phyloP scores from a whole-genome alignment of 2,113 vertebrate genomes.

The Ursus arctos region DNA sequence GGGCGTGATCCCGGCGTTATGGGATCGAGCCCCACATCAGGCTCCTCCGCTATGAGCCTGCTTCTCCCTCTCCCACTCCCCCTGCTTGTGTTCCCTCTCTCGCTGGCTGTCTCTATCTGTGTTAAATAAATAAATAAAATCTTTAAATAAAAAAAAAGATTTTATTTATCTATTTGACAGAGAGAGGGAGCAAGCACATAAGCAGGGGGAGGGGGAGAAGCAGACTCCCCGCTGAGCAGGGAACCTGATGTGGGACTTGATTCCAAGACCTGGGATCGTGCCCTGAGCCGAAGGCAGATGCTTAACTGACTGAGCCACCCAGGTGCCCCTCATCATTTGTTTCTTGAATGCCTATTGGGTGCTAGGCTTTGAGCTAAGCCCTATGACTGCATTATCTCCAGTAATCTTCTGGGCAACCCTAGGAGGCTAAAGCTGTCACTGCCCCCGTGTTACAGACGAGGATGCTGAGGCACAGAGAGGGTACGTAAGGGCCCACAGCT shows the following conservation, averaged over 20 bases:
- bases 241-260: neutral
- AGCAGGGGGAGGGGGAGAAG: neutral
- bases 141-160: neutral
- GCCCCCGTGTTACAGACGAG: conserved; percentile 26
- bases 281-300: neutral
- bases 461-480: neutral
- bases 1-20: too few relatives aligned
- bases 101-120: too few relatives aligned
- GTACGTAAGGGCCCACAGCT: neutral
- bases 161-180: neutral
- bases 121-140: too few relatives aligned
- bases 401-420: neutral
- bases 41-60: too few relatives aligned
- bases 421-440: neutral
- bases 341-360: neutral
- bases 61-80: too few relatives aligned
- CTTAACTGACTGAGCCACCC: neutral
- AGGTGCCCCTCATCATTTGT: neutral
- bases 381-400: neutral
- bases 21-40: too few relatives aligned
- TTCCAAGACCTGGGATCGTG: neutral
- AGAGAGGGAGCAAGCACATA: neutral
- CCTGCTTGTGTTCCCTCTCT: too few relatives aligned
- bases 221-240: neutral
- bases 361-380: neutral